These are phyloP conservation scores for Melanotus villosus DNA, from an alignment of 2,888 invertebrate genomes.

Conservation along the genomic window DNA sequence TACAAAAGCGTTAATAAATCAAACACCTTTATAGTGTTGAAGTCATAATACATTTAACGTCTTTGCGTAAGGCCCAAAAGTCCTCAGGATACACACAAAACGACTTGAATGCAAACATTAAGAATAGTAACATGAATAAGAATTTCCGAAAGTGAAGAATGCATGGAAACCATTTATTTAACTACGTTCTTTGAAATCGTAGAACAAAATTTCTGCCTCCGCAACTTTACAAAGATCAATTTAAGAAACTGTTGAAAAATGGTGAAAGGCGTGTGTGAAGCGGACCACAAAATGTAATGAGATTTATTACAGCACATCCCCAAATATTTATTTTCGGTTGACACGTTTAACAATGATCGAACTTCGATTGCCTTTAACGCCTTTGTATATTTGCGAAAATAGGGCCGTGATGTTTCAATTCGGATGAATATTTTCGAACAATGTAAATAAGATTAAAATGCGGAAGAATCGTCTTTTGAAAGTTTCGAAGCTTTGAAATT, in stretches of 20 bases:
- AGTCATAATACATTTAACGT: conserved; percentile 48
- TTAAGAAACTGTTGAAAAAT: conserved; percentile 40
- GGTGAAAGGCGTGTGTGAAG: conserved; percentile 56
- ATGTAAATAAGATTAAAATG: no score
- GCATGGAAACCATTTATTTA: conserved; percentile 8
- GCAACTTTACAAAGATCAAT: conserved; percentile 13
- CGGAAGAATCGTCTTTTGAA: no score
- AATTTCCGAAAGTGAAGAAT: conserved; percentile 4
- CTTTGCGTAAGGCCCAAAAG: conserved; percentile 37
- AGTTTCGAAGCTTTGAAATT: no score
- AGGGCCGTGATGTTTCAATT: not conserved
- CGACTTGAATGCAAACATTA: conserved; percentile 39
- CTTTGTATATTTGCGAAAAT: conserved; percentile 17
- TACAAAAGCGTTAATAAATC: conserved; percentile 50
- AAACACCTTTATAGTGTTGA: conserved; percentile 46
- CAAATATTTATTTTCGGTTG: conserved; percentile 60
- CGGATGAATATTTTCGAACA: conserved; percentile 2
- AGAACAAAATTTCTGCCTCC: conserved; percentile 19
- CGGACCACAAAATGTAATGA: conserved; percentile 60
- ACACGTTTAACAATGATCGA: conserved; percentile 50
- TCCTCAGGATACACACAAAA: conserved; percentile 33
- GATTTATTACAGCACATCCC: conserved; percentile 59
- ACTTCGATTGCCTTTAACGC: conserved; percentile 38
- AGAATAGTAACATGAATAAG: conserved; percentile 31
- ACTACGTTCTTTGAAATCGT: not conserved